phyloP scores from a whole-genome alignment of 2,888 invertebrate genomes.

The Trichopoda pennipes region DNA sequence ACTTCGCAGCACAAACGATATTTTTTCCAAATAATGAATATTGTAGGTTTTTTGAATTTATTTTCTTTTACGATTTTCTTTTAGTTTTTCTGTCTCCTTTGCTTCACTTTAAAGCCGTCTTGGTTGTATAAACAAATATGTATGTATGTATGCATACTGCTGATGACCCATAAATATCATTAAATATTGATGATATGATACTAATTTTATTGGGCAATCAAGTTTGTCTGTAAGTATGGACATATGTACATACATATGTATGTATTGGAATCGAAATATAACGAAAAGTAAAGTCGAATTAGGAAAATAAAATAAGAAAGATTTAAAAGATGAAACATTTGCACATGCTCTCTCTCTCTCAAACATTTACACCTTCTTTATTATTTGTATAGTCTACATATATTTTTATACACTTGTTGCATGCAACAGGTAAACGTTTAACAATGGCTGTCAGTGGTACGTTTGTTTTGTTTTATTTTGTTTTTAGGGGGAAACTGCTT shows the following conservation, averaged over 20 bases:
- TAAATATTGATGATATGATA: slow-evolving; percentile 1
- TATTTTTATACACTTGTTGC: slow-evolving; percentile 48
- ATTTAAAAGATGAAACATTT: neutral
- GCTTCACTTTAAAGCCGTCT: neutral
- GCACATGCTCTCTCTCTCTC: slow-evolving; percentile 44
- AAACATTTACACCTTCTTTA: slow-evolving; percentile 26
- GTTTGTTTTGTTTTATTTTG: slow-evolving; percentile 9
- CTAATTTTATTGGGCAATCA: neutral
- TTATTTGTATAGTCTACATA: slow-evolving; percentile 12
- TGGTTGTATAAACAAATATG: too few species aligned
- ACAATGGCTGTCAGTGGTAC: slow-evolving; percentile 32
- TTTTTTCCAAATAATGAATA: slow-evolving; percentile 29
- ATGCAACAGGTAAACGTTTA: slow-evolving; percentile 51
- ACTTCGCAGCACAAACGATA: slow-evolving; percentile 62
- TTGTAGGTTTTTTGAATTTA: neutral
- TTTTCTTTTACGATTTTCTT: slow-evolving; percentile 25
- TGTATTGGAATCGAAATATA: too few species aligned
- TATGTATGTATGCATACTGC: neutral
- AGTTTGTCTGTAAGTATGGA: neutral
- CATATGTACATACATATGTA: neutral
- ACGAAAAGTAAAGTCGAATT: too few species aligned
- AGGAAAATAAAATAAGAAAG: too few species aligned
- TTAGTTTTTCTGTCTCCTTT: slow-evolving; percentile 9
- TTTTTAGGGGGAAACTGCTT: slow-evolving; percentile 8
- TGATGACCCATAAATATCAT: slow-evolving; percentile 6